phyloP scores from a whole-genome alignment of 1,140 invertebrate genomes.

The Brachystomella parvula region DNA sequence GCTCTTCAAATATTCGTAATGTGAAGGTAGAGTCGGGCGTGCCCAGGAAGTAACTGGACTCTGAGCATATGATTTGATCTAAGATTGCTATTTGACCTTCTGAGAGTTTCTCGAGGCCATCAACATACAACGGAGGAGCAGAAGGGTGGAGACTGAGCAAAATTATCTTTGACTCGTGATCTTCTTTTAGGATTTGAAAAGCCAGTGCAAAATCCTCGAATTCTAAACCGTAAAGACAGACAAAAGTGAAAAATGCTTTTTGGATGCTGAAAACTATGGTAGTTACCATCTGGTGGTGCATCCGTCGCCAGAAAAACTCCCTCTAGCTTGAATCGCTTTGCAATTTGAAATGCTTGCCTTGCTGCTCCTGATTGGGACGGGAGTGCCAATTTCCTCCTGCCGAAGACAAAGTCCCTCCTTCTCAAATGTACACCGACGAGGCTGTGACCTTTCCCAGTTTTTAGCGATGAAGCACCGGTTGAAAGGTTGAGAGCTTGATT shows the following conservation, averaged over 20 bases:
- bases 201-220: neutral
- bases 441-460: slow-evolving; percentile 40
- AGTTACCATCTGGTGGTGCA: slow-evolving; percentile 49
- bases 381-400: slow-evolving; percentile 52
- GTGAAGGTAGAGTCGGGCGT: slow-evolving; percentile 92
- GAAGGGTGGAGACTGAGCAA: neutral
- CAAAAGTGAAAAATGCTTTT: neutral
- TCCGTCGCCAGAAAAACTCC: slow-evolving; percentile 78
- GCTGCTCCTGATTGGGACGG: slow-evolving; percentile 64
- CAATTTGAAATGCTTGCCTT: slow-evolving; percentile 55
- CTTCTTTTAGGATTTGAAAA: neutral
- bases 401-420: slow-evolving; percentile 69
- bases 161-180: neutral
- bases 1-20: slow-evolving; percentile 91
- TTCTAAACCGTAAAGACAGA: neutral
- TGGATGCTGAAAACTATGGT: neutral
- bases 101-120: neutral
- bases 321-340: slow-evolving; percentile 53
- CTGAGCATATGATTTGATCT: slow-evolving; percentile 90
- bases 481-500: slow-evolving; percentile 14
- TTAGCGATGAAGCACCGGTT: neutral
- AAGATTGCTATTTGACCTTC: slow-evolving; percentile 89
- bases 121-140: neutral
- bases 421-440: slow-evolving; percentile 66
- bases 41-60: slow-evolving; percentile 79